phyloP scores from a whole-genome alignment of 2,888 invertebrate species.

The Clunio marinus region DNA sequence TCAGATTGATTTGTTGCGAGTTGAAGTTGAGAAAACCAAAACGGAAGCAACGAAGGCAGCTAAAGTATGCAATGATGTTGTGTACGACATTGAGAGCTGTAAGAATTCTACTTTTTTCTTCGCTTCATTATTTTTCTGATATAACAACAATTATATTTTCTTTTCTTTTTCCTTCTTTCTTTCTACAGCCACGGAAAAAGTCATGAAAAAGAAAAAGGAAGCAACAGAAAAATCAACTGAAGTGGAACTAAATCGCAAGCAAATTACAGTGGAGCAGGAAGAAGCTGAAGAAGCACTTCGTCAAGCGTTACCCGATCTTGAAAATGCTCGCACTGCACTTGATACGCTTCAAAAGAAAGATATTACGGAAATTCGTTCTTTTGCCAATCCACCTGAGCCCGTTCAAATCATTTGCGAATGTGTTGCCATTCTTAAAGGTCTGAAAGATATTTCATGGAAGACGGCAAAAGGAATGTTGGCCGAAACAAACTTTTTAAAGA shows the following conservation, averaged over 20 bases:
- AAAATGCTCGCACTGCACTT: slow-evolving; percentile 73
- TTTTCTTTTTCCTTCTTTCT: background rate
- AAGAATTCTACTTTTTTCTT: slow-evolving; percentile 18
- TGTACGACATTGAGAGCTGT: slow-evolving; percentile 70
- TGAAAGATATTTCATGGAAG: slow-evolving; percentile 86
- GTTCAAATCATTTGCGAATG: slow-evolving; percentile 89
- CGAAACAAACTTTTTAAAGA: slow-evolving; percentile 76
- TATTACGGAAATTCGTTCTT: slow-evolving; percentile 88
- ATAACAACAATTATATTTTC: background rate
- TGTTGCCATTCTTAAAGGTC: slow-evolving; percentile 76
- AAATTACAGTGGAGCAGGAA: slow-evolving; percentile 74
- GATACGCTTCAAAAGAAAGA: slow-evolving; percentile 82
- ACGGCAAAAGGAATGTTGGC: slow-evolving; percentile 89
- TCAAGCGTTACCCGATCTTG: slow-evolving; percentile 79
- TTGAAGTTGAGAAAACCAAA: slow-evolving; percentile 75
- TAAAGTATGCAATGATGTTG: slow-evolving; percentile 70
- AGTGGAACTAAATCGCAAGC: slow-evolving; percentile 74
- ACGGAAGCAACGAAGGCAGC: slow-evolving; percentile 78
- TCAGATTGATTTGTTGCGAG: slow-evolving; percentile 73
- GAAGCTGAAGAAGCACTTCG: slow-evolving; percentile 78
- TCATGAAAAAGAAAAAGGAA: slow-evolving; percentile 72
- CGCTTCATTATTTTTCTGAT: background rate
- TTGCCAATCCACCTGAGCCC: slow-evolving; percentile 84
- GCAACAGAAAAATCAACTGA: slow-evolving; percentile 75
- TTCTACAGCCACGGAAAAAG: slow-evolving; percentile 59